Evolutionary conservation across 2,113 vertebrate species (phyloP).

Genomic region (Thomomys bottae): DNA sequence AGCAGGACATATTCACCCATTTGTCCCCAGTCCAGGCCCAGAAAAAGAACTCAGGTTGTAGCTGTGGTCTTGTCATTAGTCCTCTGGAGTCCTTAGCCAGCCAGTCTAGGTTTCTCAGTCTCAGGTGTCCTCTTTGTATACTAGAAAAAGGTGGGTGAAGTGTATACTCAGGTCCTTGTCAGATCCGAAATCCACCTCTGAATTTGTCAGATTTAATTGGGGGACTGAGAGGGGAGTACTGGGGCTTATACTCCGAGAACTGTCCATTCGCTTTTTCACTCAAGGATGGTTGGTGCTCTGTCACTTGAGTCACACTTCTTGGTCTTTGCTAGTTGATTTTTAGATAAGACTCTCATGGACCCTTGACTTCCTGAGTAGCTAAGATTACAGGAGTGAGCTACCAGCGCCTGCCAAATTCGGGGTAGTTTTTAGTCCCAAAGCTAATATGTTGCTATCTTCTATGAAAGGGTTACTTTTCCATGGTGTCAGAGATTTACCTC

Average conservation of each 20-base stretch:
- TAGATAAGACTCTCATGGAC: too few species aligned
- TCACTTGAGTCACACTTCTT: too few species aligned
- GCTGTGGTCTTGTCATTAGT: background rate
- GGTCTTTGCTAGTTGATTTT: too few species aligned
- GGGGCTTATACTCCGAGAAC: too few species aligned
- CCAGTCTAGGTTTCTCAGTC: too few species aligned
- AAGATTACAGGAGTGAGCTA: too few species aligned
- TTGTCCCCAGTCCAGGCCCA: background rate
- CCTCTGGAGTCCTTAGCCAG: background rate
- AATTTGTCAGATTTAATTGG: background rate
- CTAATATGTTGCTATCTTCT: background rate
- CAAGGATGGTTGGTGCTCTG: too few species aligned
- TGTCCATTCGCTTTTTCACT: too few species aligned
- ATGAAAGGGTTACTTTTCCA: background rate
- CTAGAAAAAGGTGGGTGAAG: background rate
- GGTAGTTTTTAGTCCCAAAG: background rate
- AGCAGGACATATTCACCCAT: accelerated
- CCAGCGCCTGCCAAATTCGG: background rate
- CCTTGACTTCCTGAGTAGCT: too few species aligned
- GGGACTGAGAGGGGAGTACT: too few species aligned
- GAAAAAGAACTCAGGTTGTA: background rate
- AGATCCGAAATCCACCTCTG: background rate
- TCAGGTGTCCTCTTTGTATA: background rate
- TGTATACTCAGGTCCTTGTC: background rate
- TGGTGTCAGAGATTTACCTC: background rate